Base-by-base conservation (phyloP, 1,140 invertebrate species). In the Magallana gigas region DNA sequence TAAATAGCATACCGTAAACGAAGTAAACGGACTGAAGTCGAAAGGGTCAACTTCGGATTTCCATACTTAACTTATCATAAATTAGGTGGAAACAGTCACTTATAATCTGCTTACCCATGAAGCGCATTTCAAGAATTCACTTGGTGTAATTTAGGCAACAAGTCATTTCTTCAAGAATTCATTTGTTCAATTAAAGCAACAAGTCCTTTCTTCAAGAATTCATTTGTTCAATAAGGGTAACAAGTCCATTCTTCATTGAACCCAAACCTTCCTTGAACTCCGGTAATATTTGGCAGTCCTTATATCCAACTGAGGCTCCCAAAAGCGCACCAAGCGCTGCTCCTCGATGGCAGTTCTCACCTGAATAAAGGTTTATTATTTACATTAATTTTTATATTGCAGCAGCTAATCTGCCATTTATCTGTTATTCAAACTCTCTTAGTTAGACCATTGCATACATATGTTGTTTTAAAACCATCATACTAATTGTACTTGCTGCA, bases 301-400 rank as follows among this genome's bases (percentile, higher is more conserved):
- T 76, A 36, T 88, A 85, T 8, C 80, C 87, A 48, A 87, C 85
- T 56, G 90, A 87, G 11, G 93, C 92, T 57, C 90, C 93, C 14
- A 94, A 87, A 36, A 94, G 83, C 1, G 93, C 93, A 12, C 93
- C 93, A n/a, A 94, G 84, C 0, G 92, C 93, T 8, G 92, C 92
- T 9, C 93, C 93, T 85, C 93, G 68, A 62, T 94, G 93, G 83
- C 93, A 94, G 64, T 93, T 93, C 82, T 94, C 93, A 59, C 93
- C 93, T 94, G 86, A 14, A 91, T 48, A 48, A 48, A 48, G 36
- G 36, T 48, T 4, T 5, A 0, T 48, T 48, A 48, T 48, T 48
- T 48, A 48, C 2, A 48, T 48, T 48, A 48, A 36, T 36, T 5
- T 36, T 36, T 36, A 36, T 48, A 23, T 23, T 1, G 36, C 36